Base-by-base conservation (phyloP, 2,113 vertebrate species). In the Amazona vittata region DNA sequence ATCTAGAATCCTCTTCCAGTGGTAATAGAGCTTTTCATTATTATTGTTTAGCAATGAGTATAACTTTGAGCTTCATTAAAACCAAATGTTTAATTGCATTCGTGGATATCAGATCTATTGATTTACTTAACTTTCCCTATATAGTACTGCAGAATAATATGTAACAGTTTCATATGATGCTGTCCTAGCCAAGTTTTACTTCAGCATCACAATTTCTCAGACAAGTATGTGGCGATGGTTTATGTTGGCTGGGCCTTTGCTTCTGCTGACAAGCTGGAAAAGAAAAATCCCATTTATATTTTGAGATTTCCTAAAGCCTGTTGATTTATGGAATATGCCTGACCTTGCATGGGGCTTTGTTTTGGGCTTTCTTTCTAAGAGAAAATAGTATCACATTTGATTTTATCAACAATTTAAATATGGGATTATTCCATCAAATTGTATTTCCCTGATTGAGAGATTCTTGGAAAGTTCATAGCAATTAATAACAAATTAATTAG, bases 231-330 rank as follows among this genome's bases (percentile, higher is more conserved):
- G 63, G 91, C 95, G 96, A 94, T 95, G 92, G 96, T 97, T 97
- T 97, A 94, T 96, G 92, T 97, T 97, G 97, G 96, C 96, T 93
- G 81, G 71, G 93, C 82, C 63, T 94, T 63, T 93, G 91, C 95
- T 97, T 95, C 95, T 97, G 91, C 96, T 96, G 96, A 96, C 96
- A 97, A 94, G 74, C 10, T 97, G 96, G 96, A 94, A 94, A 96
- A 95, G 97, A 94, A 96, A 97, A 96, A 95, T 97, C 94, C 70
- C 94, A 86, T 97, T 97, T 97, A 96, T 97, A 96, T 96, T 95
- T 96, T 93, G 93, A 96, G 90, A 97, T 97, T 97, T 97, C 95
- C 96, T 97, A 96, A 93, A 96, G 93, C 79, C 65, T 93, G 70
- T 37, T 97, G 97, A 97, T 96, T 96, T 95, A 97, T 97, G 86